Base-by-base conservation (phyloP, 2,797 vertebrate species). In the Notoglanidium macrostoma region DNA sequence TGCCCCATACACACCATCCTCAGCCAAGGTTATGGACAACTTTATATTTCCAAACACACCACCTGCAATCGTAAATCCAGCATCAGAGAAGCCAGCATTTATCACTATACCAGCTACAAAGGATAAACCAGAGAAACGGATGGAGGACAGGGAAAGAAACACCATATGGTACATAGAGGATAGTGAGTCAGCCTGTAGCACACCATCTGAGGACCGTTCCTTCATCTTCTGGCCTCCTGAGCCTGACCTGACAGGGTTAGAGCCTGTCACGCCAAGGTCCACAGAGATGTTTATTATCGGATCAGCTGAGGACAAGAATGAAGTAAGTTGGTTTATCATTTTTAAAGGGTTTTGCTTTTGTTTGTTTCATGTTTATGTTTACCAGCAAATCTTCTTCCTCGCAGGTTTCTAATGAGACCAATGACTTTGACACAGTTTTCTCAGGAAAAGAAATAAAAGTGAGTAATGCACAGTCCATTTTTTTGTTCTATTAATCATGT, bases 191-290 rank as follows among this genome's bases (percentile, higher is more conserved):
- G 19, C 84, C 40, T 81, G 90, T 76, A 92, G 78, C 23, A 89
- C 91, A 46, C 89, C 90, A 29, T 90, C 19, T 12, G 95, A 95
- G 65, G 95, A 96, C 17, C 91, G 9, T 49, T 65, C 51, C 40
- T 87, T 32, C 72, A 6, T 89, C 73, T 51, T 79, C 44, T 95
- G 93, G 89, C 70, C 29, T 0, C 84, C 86, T 9, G 94, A 95
- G 12, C 90, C 81, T 0, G 95, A 95, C 35, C 92, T 92, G 1
- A n/a, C 74, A 32, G 85, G 57, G 11, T 2, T 76, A 19, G 67
- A 77, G 9, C 57, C 40, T 19, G 65, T n/a, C 29, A 51, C 87
- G 51, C 88, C 91, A 29, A 5, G 88, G 15, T 87, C 85, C 17
- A 91, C 40, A 26, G 91, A 92, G 14, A 88, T 91, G 86, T 91